A percentile compares a stretch with the other conserved stretches of the same genome.
Evolutionary conservation across 2,797 vertebrate species (phyloP).

Genomic region (Notolabrus celidotus): DNA sequence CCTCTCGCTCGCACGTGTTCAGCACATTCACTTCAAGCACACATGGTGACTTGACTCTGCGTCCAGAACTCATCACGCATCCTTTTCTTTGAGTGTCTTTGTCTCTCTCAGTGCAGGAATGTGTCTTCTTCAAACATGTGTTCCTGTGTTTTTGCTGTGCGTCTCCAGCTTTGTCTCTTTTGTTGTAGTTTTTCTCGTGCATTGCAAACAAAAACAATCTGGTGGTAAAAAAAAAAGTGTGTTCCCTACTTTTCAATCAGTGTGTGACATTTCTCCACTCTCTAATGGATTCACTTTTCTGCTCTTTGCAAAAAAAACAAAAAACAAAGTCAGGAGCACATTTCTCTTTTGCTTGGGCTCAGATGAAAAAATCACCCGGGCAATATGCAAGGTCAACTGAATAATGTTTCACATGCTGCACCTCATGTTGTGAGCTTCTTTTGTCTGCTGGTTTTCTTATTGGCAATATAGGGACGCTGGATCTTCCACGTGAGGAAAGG

Average conservation of each 20-base stretch:
- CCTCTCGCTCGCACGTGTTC: constrained; percentile 49
- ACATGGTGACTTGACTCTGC: constrained; percentile 48
- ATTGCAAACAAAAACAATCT: constrained; percentile 38
- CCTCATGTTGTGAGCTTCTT: constrained; percentile 52
- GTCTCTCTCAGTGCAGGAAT: constrained; percentile 38
- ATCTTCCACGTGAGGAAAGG: constrained; percentile 51
- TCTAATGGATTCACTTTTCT: constrained; percentile 10
- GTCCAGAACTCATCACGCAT: constrained; percentile 37
- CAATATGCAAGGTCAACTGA: constrained; percentile 62
- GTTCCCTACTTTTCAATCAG: constrained; percentile 9
- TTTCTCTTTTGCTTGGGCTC: constrained; percentile 41
- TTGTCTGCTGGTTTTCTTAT: constrained; percentile 62
- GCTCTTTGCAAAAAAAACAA: constrained; percentile 11
- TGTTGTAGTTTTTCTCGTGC: not conserved
- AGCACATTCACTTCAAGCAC: constrained; percentile 58
- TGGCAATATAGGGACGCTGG: constrained; percentile 51
- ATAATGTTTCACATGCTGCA: constrained; percentile 42
- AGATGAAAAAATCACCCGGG: constrained; percentile 23
- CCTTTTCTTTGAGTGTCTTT: constrained; percentile 52
- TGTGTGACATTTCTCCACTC: constrained; percentile 1
- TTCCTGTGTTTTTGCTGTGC: constrained; percentile 18
- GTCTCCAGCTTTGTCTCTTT: constrained; percentile 2
- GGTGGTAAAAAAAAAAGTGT: constrained; percentile 29
- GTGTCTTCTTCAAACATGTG: constrained; percentile 11
- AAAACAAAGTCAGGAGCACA: constrained; percentile 10